Evolutionary conservation across 2,797 vertebrate species (phyloP).

Genomic region (Mionectes olivaceus): DNA sequence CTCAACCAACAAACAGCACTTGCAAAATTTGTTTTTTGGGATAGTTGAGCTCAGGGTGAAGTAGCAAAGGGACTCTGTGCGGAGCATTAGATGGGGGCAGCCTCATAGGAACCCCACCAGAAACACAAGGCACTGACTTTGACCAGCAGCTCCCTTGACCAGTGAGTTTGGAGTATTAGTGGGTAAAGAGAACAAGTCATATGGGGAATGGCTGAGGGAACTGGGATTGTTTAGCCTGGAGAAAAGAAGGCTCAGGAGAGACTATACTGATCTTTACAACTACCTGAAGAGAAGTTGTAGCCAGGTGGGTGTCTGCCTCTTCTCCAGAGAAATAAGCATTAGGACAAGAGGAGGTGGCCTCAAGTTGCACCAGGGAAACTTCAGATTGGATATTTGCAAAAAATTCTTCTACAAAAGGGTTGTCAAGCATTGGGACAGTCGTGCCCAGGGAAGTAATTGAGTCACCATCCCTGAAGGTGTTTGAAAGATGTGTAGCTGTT

Average conservation of each 20-base stretch:
- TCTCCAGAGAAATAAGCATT: not conserved
- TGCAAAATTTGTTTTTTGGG: not conserved
- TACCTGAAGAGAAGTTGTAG: not conserved
- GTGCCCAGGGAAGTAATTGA: not conserved
- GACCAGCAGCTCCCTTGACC: not conserved
- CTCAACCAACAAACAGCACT: not conserved
- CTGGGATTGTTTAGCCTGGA: not conserved
- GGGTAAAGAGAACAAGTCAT: not conserved
- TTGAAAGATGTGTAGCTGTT: not conserved
- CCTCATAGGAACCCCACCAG: not conserved
- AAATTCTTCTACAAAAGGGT: not conserved
- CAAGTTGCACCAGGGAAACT: not conserved
- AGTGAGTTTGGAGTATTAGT: not conserved
- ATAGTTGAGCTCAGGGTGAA: not conserved
- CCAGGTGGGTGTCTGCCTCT: not conserved
- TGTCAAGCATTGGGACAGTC: not conserved
- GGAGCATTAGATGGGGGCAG: not conserved
- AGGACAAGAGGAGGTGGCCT: not conserved
- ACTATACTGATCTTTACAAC: not conserved
- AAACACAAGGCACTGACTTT: not conserved
- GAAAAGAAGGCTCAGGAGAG: not conserved
- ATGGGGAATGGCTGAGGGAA: not conserved
- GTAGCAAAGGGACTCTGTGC: not conserved
- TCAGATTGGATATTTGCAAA: not conserved
- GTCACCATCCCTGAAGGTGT: not conserved